Evolutionary conservation across 2,113 vertebrate species (phyloP), one percentile per base, ranked within the genome.

Genomic region (Pagrus major): DNA sequence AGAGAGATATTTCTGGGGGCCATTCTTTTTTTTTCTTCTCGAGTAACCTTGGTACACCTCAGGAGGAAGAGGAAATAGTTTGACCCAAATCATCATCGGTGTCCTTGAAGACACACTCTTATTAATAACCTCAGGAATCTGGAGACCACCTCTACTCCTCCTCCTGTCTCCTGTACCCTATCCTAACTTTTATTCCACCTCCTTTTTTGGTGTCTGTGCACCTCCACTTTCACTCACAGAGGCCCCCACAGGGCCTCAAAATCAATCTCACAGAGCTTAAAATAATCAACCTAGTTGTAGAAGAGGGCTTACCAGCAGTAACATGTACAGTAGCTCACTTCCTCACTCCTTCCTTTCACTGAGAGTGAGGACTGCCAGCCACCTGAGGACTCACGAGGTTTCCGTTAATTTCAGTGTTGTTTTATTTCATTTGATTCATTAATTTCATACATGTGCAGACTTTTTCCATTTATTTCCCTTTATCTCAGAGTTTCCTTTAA

Each of bases 221-320:
- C 81, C 82, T 87, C 88, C 59, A 20, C 71, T 44, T 80, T 86
- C 60, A 69, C 71, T 85, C 64, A 27, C 79, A 82, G 37, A 68
- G 71, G 58, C 79, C 80, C 78, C 89, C 78, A 42, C 59, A 80
- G 84, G 85, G 72, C 79, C 82, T 67, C 44, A 80, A 79, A 92
- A 92, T 93, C 85, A 90, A 90, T 92, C 86, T 91, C 42, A 46
- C 80, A 66, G 74, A 55, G 76, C 91, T 87, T 90, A 89, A 93
- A 93, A 93, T 92, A 92, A 85, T 92, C 89, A 92, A 49, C 91
- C 92, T 78, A 89, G 82, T 87, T 92, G 85, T 73, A 69, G 73
- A 60, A 31, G 71, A 82, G 76, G 75, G 74, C 76, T 89, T 85
- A 84, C 63, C 71, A 29, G 56, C 71, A 29, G 56, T 78, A 63